A percentile compares a stretch with the other conserved stretches of the same genome.
These are phyloP conservation scores for Parnassius apollo DNA, from an alignment of 2,888 invertebrate genomes.

Conservation along the genomic window DNA sequence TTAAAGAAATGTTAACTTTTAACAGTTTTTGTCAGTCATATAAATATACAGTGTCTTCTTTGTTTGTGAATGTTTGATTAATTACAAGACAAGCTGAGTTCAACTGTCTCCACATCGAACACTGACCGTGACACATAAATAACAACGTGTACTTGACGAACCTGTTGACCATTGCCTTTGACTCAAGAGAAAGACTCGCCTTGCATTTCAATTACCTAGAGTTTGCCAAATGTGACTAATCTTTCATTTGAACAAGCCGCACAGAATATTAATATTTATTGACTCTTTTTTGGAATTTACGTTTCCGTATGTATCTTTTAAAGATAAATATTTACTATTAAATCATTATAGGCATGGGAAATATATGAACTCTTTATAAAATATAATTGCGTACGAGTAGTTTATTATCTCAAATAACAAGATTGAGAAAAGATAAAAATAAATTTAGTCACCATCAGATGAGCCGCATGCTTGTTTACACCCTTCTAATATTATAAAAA, in stretches of 20 bases:
- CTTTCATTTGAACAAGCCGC: conserved; percentile 41
- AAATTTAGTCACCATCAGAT: too few species aligned
- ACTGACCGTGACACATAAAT: conserved; percentile 55
- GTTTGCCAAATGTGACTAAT: conserved; percentile 50
- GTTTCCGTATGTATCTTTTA: too few species aligned
- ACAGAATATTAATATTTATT: conserved; percentile 26
- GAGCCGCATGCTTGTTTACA: too few species aligned
- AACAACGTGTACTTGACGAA: conserved; percentile 49
- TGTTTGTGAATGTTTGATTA: neutral
- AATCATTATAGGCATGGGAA: too few species aligned
- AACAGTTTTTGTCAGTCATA: too few species aligned
- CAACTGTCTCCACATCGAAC: conserved; percentile 31
- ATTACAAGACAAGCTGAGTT: conserved; percentile 24
- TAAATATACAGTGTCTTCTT: neutral
- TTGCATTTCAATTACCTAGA: conserved; percentile 47
- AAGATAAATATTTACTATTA: too few species aligned
- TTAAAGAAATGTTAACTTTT: too few species aligned
- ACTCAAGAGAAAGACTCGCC: conserved; percentile 38
- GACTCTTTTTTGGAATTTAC: conserved; percentile 17
- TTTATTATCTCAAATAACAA: too few species aligned
- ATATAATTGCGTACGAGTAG: too few species aligned
- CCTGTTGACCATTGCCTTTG: conserved; percentile 46
- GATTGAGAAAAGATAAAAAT: too few species aligned
- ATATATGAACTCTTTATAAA: too few species aligned
- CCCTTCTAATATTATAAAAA: too few species aligned